Base-by-base conservation (phyloP, 2,113 vertebrate genomes). In the Silurus asotus region DNA sequence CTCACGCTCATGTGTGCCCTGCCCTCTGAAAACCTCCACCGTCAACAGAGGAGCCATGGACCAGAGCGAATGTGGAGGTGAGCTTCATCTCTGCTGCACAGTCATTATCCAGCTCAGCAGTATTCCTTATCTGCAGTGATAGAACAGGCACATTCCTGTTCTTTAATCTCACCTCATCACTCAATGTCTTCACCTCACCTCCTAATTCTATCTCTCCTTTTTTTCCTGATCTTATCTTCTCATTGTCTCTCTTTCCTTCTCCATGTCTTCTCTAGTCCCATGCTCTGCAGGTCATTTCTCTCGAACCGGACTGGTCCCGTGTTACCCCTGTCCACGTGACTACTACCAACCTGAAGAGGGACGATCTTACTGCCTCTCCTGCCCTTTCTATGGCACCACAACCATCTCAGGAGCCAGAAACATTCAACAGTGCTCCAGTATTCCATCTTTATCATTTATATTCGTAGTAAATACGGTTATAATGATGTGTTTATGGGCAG, bases 331-430 rank as follows among this genome's bases (percentile, higher is more conserved):
- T 90, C 98, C 98, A 75, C 95, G 93, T 87, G 98, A 99, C 92
- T 99, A 99, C 91, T 99, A 99, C 90, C 98, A 99, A 0, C 98
- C 98, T 6, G 94, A 97, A 0, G 91, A 94, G 0, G 98, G 98
- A 3, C 97, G 97, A 88, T 98, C 98, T 72, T 99, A 96, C 92
- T 99, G 98, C 91, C 93, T 99, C 28, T 96, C 98, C 77, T 99
- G 98, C 77, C 98, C 98, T 3, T 98, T 99, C 92, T 98, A 99
- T 65, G 98, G 98, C 84, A 99, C 97, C 86, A 99, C 98, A 72
- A 96, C 96, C 0, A 67, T 96, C 37, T 95, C 86, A 1, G 98
- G 97, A 55, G 96, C 97, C 19, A 96, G 93, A 82, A 97, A 96
- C 87, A 98, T 98, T 88, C 95, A 97, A 70, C 96, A 97, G 88